Evolutionary conservation across 2,797 vertebrate species (phyloP).

Genomic region (Gallirallus australis): DNA sequence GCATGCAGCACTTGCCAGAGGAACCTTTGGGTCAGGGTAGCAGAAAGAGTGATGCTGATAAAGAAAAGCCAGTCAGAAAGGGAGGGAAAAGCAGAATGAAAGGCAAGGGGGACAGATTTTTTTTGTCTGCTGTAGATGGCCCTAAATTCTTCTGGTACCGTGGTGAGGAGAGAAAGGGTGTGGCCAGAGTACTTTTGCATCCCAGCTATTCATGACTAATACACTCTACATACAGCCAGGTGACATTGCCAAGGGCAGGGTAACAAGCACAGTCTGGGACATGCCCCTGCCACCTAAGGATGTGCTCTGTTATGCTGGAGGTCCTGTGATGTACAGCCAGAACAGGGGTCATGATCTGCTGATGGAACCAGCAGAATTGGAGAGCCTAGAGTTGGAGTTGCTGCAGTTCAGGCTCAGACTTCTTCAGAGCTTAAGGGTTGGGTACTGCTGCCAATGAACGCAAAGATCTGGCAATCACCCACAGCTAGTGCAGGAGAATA

Average conservation of each 20-base stretch:
- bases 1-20: fast-evolving
- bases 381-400: neutral
- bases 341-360: neutral
- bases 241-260: neutral
- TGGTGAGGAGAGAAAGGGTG: neutral
- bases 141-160: neutral
- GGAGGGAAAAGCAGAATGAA: neutral
- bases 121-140: neutral
- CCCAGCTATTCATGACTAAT: neutral
- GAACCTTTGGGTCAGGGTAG: neutral
- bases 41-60: neutral
- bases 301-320: neutral
- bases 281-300: neutral
- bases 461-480: neutral
- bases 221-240: neutral
- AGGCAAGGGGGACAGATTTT: neutral
- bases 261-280: neutral
- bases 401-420: neutral
- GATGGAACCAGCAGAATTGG: neutral
- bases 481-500: neutral
- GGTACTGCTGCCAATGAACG: neutral
- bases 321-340: neutral
- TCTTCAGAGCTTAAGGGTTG: neutral
- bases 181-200: neutral
- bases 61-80: neutral